Conservation (phyloP, 1,140 invertebrate species). For the Lordiphosa clarofinis region DNA sequence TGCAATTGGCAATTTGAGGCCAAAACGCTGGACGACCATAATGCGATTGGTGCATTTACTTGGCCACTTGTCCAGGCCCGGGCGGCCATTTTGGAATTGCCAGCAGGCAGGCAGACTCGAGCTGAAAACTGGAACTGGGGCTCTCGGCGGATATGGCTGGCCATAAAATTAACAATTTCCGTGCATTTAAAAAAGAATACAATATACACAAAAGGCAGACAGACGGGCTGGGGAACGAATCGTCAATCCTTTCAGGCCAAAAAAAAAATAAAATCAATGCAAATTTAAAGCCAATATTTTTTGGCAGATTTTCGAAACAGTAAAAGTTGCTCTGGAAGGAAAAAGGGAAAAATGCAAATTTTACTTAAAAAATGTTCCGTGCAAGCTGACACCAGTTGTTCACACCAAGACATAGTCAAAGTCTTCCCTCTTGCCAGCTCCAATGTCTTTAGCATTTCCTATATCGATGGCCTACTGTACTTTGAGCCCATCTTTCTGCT, state of each 20-base stretch:
- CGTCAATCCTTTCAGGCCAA: background rate
- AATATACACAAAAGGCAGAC: conserved; percentile 27
- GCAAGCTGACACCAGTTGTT: too few species aligned
- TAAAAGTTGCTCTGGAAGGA: too few species aligned
- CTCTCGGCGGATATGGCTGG: conserved; percentile 51
- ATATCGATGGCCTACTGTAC: background rate
- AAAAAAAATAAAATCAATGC: background rate
- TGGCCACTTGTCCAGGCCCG: conserved; percentile 19
- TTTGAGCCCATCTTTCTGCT: background rate
- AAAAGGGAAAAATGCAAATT: too few species aligned
- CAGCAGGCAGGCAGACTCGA: conserved; percentile 18
- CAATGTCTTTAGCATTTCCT: too few species aligned
- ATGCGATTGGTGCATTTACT: conserved; percentile 76
- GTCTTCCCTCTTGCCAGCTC: too few species aligned
- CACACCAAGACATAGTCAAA: too few species aligned
- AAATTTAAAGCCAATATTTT: background rate
- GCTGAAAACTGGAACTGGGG: conserved; percentile 2
- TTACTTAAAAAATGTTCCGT: too few species aligned
- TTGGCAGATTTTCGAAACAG: background rate
- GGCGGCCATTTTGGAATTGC: conserved; percentile 64
- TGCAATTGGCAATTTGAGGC: conserved; percentile 60
- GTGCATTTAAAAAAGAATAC: conserved; percentile 61
- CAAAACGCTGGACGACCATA: conserved; percentile 71
- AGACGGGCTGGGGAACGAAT: background rate
- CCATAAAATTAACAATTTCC: conserved; percentile 76